These are phyloP conservation scores for Pemphredon lugubris DNA, from an alignment of 2,888 invertebrate genomes.

Conservation along the genomic window DNA sequence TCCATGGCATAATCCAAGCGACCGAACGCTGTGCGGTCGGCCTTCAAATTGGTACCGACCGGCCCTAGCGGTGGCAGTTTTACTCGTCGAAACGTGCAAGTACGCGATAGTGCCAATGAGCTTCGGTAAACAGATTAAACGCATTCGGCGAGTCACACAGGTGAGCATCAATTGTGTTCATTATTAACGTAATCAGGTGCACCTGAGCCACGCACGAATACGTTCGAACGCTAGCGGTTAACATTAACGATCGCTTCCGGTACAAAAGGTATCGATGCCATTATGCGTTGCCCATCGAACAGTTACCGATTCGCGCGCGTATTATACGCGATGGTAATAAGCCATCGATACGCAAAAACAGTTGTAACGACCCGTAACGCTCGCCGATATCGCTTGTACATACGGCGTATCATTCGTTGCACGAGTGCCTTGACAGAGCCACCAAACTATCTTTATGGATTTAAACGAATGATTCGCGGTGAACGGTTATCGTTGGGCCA, in stretches of 20 bases:
- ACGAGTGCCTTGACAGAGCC: no score
- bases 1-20: background rate
- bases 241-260: constrained; percentile 41
- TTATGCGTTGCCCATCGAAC: constrained; percentile 3
- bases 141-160: constrained; percentile 55
- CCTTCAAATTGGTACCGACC: background rate
- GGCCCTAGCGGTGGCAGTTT: constrained; percentile 4
- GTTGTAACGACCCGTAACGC: no score
- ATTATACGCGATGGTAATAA: constrained; percentile 13
- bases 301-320: constrained; percentile 15
- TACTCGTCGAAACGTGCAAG: constrained; percentile 14
- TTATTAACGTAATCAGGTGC: constrained; percentile 64
- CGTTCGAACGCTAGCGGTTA: constrained; percentile 42
- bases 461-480: background rate
- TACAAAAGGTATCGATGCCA: constrained; percentile 19
- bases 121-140: constrained; percentile 59
- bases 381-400: no score
- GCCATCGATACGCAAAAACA: constrained; percentile 1
- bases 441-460: no score
- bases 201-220: constrained; percentile 57
- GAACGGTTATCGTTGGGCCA: background rate
- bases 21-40: background rate
- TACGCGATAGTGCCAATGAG: constrained; percentile 27
- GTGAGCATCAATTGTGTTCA: constrained; percentile 59
- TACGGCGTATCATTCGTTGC: no score